These are phyloP conservation scores for Ganaspis sp. DNA, from an alignment of 1,140 invertebrate genomes.

Conservation along the genomic window DNA sequence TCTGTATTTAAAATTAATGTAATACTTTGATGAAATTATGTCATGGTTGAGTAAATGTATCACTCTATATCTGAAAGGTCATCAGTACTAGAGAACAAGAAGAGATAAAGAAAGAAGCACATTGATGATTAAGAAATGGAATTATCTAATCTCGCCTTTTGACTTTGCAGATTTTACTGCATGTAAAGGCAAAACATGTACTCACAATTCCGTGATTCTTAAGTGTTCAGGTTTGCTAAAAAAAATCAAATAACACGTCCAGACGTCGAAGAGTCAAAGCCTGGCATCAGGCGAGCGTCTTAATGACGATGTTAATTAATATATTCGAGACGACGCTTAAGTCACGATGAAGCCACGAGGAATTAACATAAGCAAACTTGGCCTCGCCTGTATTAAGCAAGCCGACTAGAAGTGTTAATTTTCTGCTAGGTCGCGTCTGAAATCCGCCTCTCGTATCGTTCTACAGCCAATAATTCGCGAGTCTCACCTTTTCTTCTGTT, in stretches of 20 bases:
- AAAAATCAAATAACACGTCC: constrained; percentile 19
- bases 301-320: constrained; percentile 72
- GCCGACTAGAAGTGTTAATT: constrained; percentile 66
- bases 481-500: constrained; percentile 6
- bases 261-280: constrained; percentile 38
- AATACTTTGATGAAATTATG: neutral
- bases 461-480: constrained; percentile 20
- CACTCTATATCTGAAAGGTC: neutral
- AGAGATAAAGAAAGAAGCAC: constrained; percentile 4
- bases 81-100: neutral
- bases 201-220: neutral
- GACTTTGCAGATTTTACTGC: constrained; percentile 34
- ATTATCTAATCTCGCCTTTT: constrained; percentile 20
- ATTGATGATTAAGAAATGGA: constrained; percentile 32
- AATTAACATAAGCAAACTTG: constrained; percentile 69
- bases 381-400: constrained; percentile 45
- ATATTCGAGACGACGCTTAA: constrained; percentile 60
- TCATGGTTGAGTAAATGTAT: neutral
- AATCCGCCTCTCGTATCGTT: constrained; percentile 31
- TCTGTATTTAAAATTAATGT: no score
- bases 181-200: constrained; percentile 18
- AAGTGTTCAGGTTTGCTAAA: neutral
- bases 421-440: constrained; percentile 53
- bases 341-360: constrained; percentile 53
- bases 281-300: constrained; percentile 45